Percentiles rank a stretch among this genome's conserved stretches.
Conservation (phyloP, 2,888 invertebrate species). For the Congeria kusceri region DNA sequence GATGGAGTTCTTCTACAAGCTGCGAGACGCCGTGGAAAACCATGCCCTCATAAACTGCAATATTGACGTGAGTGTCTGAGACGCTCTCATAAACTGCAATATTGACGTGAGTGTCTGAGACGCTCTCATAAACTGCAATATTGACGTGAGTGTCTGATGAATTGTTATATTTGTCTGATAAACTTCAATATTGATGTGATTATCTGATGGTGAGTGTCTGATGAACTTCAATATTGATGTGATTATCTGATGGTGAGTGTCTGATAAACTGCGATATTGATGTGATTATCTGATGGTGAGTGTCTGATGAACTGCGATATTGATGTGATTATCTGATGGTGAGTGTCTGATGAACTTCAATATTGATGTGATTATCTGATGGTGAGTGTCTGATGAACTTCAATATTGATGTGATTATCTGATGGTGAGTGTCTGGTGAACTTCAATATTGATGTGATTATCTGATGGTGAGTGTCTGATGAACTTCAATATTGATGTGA, state of each 20-base stretch:
- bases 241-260: too few relatives aligned
- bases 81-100: too few relatives aligned
- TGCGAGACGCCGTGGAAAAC: slow-evolving; percentile 86
- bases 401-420: slow-evolving; percentile 87
- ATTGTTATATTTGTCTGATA: not conserved
- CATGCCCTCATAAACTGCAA: slow-evolving; percentile 88
- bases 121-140: slow-evolving; percentile 87
- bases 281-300: too few relatives aligned
- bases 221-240: too few relatives aligned
- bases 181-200: too few relatives aligned
- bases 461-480: slow-evolving; percentile 86
- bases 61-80: slow-evolving; percentile 85
- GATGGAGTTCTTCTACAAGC: slow-evolving; percentile 86
- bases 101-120: slow-evolving; percentile 82
- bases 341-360: too few relatives aligned
- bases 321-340: too few relatives aligned
- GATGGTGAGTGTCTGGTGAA: too few relatives aligned
- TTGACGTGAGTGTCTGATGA: slow-evolving; percentile 84
- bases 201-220: too few relatives aligned
- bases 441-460: too few relatives aligned
- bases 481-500: slow-evolving; percentile 87
- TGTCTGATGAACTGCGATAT: slow-evolving; percentile 88
- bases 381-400: slow-evolving; percentile 88
- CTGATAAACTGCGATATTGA: slow-evolving; percentile 87
- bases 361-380: too few relatives aligned